Percentiles rank a stretch among this genome's conserved stretches.
phyloP scores from a whole-genome alignment of 2,113 vertebrate species.

The Bombycilla garrulus region DNA sequence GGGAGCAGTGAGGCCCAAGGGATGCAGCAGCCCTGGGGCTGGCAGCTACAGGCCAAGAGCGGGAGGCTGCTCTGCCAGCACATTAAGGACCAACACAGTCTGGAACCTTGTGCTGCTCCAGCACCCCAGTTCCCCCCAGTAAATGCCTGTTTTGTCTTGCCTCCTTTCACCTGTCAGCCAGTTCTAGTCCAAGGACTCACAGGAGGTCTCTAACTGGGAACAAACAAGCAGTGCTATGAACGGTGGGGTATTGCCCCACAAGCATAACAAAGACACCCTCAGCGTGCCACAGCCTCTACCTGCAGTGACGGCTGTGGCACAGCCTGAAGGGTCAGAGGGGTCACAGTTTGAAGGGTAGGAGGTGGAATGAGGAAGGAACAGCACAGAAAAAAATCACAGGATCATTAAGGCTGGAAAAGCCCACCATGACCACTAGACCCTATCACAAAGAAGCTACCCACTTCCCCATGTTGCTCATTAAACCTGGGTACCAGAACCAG shows the following conservation, averaged over 20 bases:
- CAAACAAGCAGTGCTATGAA: rapidly evolving
- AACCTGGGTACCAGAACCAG: background rate
- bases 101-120: background rate
- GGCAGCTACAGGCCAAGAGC: background rate
- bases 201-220: background rate
- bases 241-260: background rate
- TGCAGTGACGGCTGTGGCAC: background rate
- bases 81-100: background rate
- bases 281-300: background rate
- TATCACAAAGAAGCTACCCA: background rate
- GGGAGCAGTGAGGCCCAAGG: background rate
- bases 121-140: background rate
- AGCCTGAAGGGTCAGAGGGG: no score
- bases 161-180: background rate
- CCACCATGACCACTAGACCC: background rate
- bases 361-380: background rate
- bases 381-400: background rate
- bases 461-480: background rate
- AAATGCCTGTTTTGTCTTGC: background rate
- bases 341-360: no score
- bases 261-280: no score
- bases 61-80: background rate
- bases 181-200: background rate
- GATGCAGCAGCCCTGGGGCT: background rate
- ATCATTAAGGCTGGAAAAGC: background rate